A percentile compares a stretch with the other conserved stretches of the same genome.
Conservation (phyloP, 2,113 vertebrate genomes). For the Argyrosomus japonicus region DNA sequence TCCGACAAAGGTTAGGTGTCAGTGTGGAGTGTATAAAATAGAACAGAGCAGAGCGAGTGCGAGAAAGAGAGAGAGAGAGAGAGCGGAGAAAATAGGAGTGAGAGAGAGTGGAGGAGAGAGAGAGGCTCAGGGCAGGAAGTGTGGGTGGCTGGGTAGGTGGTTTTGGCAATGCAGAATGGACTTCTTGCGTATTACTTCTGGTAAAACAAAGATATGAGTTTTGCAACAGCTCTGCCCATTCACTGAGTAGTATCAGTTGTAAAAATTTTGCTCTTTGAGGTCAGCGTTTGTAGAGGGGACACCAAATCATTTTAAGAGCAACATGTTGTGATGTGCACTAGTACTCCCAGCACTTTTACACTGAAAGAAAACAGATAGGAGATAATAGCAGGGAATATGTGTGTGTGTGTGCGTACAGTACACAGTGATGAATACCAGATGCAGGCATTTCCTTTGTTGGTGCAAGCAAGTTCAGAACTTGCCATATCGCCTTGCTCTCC, state of each 20-base stretch:
- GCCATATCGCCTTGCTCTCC: slow-evolving; percentile 78
- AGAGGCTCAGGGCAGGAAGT: slow-evolving; percentile 73
- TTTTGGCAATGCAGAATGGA: slow-evolving; percentile 77
- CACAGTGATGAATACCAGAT: slow-evolving; percentile 80
- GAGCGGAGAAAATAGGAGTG: slow-evolving; percentile 53
- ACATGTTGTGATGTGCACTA: slow-evolving; percentile 44
- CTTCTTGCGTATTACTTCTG: slow-evolving; percentile 77
- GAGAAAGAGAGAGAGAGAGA: slow-evolving; percentile 38
- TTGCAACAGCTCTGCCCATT: slow-evolving; percentile 66
- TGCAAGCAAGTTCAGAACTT: slow-evolving; percentile 79
- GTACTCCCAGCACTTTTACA: slow-evolving; percentile 47
- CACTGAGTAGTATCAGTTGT: slow-evolving; percentile 64
- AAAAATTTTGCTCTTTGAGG: slow-evolving; percentile 60
- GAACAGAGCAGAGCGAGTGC: slow-evolving; percentile 59
- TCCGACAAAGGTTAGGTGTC: slow-evolving; percentile 78
- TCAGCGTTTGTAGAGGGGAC: slow-evolving; percentile 64
- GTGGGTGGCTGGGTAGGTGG: slow-evolving; percentile 82
- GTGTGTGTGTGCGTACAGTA: slow-evolving; percentile 59
- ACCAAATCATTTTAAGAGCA: slow-evolving; percentile 60
- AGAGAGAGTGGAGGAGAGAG: slow-evolving; percentile 50
- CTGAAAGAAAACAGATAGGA: slow-evolving; percentile 53
- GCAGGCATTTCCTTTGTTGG: slow-evolving; percentile 84
- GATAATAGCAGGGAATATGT: slow-evolving; percentile 45
- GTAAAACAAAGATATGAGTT: slow-evolving; percentile 74
- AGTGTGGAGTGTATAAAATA: slow-evolving; percentile 71